Base-by-base conservation (phyloP, 2,113 vertebrate species). In the Mesoclemmys tuberculata region DNA sequence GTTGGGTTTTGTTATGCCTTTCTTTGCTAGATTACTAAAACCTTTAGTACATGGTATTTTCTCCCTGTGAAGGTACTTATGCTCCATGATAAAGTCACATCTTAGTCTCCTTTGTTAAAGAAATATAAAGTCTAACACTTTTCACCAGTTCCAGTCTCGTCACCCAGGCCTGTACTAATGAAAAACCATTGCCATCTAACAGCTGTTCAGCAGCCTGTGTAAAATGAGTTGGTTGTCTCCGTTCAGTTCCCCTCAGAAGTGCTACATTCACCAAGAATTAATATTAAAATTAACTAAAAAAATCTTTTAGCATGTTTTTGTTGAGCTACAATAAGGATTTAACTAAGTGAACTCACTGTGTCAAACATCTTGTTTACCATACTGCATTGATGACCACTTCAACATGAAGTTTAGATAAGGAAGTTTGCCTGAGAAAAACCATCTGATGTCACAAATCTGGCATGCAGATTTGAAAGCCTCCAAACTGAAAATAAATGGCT, bases 391-490 rank as follows among this genome's bases (percentile, higher is more conserved):
- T 51, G 14, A 77, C 52, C 82, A 89, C 56, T 71, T 92, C 83
- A 80, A 48, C 52, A 90, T 64, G 56, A 92, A 94, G 68, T 78
- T 90, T 64, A 89, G 71, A 88, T 49, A 79, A 19, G 82, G 13
- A 5, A 54, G 8, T 44, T 16, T 91, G 79, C 38, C 91, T 85
- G 64, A 83, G n/a, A 41, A 24, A 83, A 89, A 24, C 38, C 35
- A 75, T 27, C 75, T 58, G 46, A 46, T 24, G 46, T 61, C 79
- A 83, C 58, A 88, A 88, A 88, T 38, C 54, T 84, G 38, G 22
- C 58, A 61, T 46, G 35, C 2, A 85, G 19, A 91, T 89, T 93
- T 93, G 86, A 94, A 92, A 85, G 12, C n/a, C 44, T 90, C 11
- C 58, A 54, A 83, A 92, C 61, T n/a, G 61, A 86, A 41, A 94